Evolutionary conservation across 1,140 invertebrate genomes (phyloP).

Genomic region (Calliphora vicina): DNA sequence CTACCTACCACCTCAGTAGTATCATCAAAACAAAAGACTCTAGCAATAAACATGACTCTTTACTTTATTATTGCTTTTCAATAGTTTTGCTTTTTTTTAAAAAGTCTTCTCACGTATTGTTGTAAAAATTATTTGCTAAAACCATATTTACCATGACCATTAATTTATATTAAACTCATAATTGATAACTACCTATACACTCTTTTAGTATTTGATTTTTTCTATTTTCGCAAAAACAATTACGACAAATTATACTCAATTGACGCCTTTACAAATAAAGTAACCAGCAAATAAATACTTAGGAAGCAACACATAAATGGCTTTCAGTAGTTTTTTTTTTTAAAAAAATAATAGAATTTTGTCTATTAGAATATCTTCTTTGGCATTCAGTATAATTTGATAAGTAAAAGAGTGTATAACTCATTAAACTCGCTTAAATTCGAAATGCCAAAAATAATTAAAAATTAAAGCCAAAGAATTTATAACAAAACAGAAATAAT

Average conservation of each 20-base stretch:
- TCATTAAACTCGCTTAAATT: background rate
- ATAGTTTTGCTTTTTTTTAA: background rate
- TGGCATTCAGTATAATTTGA: background rate
- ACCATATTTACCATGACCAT: conserved; percentile 1
- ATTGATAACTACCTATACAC: background rate
- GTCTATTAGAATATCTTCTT: background rate
- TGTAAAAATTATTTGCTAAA: background rate
- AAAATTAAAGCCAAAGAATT: background rate
- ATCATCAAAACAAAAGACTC: conserved; percentile 14
- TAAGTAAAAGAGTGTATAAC: background rate
- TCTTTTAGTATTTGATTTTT: background rate
- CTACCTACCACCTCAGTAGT: background rate
- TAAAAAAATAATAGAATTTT: no score
- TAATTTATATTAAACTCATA: conserved; percentile 26
- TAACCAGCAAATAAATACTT: background rate
- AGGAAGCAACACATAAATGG: background rate
- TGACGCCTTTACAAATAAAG: background rate
- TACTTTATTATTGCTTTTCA: background rate
- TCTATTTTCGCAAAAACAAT: background rate
- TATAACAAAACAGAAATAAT: background rate
- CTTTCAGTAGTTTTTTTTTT: background rate
- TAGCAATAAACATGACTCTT: background rate
- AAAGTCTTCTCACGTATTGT: background rate
- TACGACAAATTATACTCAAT: background rate
- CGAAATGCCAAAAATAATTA: background rate